These are phyloP conservation scores for Panagrolaimus sp. DNA, from an alignment of 1,140 invertebrate genomes.

Conservation along the genomic window DNA sequence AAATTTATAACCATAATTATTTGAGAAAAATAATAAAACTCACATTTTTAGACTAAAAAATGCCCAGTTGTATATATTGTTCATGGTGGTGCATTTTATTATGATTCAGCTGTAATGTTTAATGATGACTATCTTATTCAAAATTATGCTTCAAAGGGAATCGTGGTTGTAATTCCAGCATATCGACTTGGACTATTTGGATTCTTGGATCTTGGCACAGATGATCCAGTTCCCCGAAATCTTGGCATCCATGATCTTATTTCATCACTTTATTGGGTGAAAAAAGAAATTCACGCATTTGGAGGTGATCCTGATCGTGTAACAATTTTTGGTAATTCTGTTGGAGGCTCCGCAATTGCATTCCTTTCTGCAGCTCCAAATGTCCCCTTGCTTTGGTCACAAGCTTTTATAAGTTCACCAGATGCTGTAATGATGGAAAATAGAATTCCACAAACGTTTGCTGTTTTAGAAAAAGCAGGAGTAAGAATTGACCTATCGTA, in stretches of 20 bases:
- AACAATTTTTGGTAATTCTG: constrained; percentile 81
- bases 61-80: constrained; percentile 23
- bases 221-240: constrained; percentile 13
- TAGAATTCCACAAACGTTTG: not conserved
- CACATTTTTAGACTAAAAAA: constrained; percentile 15
- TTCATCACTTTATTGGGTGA: constrained; percentile 64
- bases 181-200: constrained; percentile 26
- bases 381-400: not conserved
- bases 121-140: constrained; percentile 20
- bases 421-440: constrained; percentile 6
- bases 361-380: not conserved
- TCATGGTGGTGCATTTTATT: constrained; percentile 21
- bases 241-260: constrained; percentile 21
- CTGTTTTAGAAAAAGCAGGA: not conserved
- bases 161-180: constrained; percentile 18
- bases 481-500: not conserved
- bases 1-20: too few species aligned
- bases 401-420: constrained; percentile 6
- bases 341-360: constrained; percentile 77
- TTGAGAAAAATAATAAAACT: too few species aligned
- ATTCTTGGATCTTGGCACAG: constrained; percentile 3
- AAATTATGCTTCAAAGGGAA: constrained; percentile 23
- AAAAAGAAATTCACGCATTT: constrained; percentile 81
- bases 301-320: constrained; percentile 87
- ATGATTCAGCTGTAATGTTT: constrained; percentile 12